These are phyloP conservation scores for Drosophila lacteicornis DNA, from an alignment of 1,140 invertebrate species.

Conservation along the genomic window DNA sequence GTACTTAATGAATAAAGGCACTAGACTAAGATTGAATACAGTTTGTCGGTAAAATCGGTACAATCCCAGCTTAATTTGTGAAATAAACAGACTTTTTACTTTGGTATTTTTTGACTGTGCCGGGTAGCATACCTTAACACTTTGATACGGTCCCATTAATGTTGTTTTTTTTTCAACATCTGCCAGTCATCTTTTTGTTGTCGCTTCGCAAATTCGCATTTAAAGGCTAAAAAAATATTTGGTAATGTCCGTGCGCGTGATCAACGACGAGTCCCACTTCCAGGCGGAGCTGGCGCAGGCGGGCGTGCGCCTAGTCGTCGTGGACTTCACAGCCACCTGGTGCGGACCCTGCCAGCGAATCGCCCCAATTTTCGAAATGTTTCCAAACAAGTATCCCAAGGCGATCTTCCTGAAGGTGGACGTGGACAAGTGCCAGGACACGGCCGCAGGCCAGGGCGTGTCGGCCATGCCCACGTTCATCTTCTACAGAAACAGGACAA, in stretches of 20 bases:
- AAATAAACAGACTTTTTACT: not conserved
- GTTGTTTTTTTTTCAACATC: constrained; percentile 13
- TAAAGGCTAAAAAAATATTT: constrained; percentile 18
- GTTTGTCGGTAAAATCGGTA: not conserved
- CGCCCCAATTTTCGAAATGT: constrained; percentile 94
- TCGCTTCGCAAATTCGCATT: constrained; percentile 32
- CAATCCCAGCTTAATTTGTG: not conserved
- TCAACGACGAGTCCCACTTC: constrained; percentile 91
- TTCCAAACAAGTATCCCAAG: constrained; percentile 93
- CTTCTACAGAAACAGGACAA: constrained; percentile 95
- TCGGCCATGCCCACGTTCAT: constrained; percentile 99
- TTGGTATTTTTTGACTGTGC: not conserved
- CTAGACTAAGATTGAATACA: not conserved
- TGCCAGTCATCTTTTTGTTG: constrained; percentile 58
- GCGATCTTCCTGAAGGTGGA: constrained; percentile 98
- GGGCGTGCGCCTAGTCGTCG: constrained; percentile 95
- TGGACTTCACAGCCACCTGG: constrained; percentile 97
- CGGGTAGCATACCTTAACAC: not conserved
- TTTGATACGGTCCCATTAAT: not conserved
- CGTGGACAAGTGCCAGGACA: constrained; percentile 95
- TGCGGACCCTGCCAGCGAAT: constrained; percentile 97
- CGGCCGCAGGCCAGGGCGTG: constrained; percentile 93
- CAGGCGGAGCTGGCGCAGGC: constrained; percentile 92
- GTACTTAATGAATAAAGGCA: not conserved
- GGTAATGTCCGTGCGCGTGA: constrained; percentile 74